These are phyloP conservation scores for Maconellicoccus hirsutus DNA, from an alignment of 1,140 invertebrate genomes.

Conservation along the genomic window DNA sequence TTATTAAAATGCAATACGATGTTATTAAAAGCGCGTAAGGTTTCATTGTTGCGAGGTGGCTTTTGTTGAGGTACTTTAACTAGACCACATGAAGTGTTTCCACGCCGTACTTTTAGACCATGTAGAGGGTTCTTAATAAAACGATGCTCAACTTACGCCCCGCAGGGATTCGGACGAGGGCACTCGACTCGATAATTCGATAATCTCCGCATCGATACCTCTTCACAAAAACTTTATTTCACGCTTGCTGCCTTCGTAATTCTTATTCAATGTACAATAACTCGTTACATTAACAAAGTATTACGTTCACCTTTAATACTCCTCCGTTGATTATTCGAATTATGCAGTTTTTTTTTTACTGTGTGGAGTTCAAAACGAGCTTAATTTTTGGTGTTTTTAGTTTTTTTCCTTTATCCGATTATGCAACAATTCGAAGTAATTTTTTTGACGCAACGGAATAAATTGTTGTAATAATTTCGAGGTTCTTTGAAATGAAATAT, in stretches of 20 bases:
- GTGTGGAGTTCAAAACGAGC: no score
- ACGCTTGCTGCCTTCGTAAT: slow-evolving; percentile 1
- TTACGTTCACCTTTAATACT: background rate
- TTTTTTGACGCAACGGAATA: no score
- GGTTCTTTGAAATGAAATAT: no score
- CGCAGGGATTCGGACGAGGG: background rate
- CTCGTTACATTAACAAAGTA: slow-evolving; percentile 7
- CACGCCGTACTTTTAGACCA: background rate
- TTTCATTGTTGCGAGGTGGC: background rate
- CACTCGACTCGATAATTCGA: slow-evolving; percentile 21
- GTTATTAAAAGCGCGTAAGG: slow-evolving; percentile 1
- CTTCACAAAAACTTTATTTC: slow-evolving; percentile 19
- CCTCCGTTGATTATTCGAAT: no score
- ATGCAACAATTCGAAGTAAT: no score
- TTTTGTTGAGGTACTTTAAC: slow-evolving; percentile 6
- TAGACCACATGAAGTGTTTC: background rate
- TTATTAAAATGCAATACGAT: background rate
- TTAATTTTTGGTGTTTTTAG: no score
- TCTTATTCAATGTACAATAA: background rate
- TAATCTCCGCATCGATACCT: slow-evolving; percentile 20
- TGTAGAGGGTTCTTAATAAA: slow-evolving; percentile 13
- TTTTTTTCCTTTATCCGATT: no score
- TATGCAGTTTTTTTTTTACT: no score
- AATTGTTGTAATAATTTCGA: no score
- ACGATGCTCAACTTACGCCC: slow-evolving; percentile 20